Conservation (phyloP, 2,888 invertebrate species). For the Plagiodera versicolora region DNA sequence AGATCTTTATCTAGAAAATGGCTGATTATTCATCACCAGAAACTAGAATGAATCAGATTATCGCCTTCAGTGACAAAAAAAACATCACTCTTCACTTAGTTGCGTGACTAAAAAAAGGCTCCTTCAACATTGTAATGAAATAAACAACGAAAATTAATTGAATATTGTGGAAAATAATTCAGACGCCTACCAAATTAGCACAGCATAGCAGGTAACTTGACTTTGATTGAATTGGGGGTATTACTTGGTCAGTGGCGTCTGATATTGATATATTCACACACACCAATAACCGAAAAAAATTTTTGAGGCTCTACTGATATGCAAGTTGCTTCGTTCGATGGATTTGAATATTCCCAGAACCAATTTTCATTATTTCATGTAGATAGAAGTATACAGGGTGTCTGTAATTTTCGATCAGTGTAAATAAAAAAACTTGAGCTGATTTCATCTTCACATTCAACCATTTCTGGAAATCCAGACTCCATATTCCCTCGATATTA, state of each 20-base stretch:
- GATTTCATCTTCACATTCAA: no score
- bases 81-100: conserved; percentile 9
- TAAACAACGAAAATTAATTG: conserved; percentile 36
- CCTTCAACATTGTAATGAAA: conserved; percentile 27
- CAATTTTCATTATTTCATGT: no score
- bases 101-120: conserved; percentile 28
- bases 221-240: conserved; percentile 40
- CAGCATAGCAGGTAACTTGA: conserved; percentile 35
- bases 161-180: conserved; percentile 40
- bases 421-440: no score
- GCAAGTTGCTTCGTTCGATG: no score
- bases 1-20: background rate
- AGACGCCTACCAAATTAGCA: conserved; percentile 34
- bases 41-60: conserved; percentile 21
- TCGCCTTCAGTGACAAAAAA: conserved; percentile 22
- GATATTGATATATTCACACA: background rate
- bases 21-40: conserved; percentile 18
- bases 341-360: no score
- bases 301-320: no score
- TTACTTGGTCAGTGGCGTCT: conserved; percentile 19
- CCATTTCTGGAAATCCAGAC: no score
- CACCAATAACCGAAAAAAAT: no score
- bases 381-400: no score
- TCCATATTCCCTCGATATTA: no score
- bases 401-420: no score